phyloP scores from a whole-genome alignment of 2,888 invertebrate genomes.

The Lathronympha strigana region DNA sequence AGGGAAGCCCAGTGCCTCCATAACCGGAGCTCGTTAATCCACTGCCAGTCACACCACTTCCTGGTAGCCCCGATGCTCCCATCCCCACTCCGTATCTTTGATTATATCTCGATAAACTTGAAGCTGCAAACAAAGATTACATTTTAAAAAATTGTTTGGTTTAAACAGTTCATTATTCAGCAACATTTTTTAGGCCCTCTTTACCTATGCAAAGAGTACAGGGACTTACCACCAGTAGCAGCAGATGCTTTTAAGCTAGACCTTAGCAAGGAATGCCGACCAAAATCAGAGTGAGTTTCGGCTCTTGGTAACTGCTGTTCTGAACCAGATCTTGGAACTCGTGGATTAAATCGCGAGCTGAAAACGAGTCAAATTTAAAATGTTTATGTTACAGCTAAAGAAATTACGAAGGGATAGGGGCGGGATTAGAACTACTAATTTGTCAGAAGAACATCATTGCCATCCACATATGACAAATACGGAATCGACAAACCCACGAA shows the following conservation, averaged over 20 bases:
- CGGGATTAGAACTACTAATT: too few relatives aligned
- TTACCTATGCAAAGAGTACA: background rate
- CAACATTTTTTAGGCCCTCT: background rate
- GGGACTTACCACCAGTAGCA: constrained; percentile 61
- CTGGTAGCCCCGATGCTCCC: constrained; percentile 60
- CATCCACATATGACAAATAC: too few relatives aligned
- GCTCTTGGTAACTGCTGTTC: constrained; percentile 95
- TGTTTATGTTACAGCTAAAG: background rate
- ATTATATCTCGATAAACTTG: constrained; percentile 86
- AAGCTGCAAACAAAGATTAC: constrained; percentile 58
- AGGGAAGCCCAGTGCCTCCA: constrained; percentile 68
- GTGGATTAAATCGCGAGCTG: constrained; percentile 74
- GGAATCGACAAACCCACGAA: too few relatives aligned
- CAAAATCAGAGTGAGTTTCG: constrained; percentile 92
- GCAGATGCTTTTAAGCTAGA: constrained; percentile 90
- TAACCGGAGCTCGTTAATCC: constrained; percentile 63
- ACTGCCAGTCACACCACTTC: constrained; percentile 61
- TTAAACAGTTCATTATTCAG: too few relatives aligned
- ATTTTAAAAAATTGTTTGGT: background rate
- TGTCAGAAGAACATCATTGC: too few relatives aligned
- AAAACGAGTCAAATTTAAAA: constrained; percentile 44
- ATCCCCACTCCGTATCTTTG: constrained; percentile 84
- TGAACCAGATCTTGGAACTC: constrained; percentile 94
- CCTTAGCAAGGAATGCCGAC: constrained; percentile 91
- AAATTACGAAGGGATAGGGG: background rate